Evolutionary conservation across 2,113 vertebrate species (phyloP), one percentile per base, ranked within the genome.

Genomic region (Xenopus laevis): DNA sequence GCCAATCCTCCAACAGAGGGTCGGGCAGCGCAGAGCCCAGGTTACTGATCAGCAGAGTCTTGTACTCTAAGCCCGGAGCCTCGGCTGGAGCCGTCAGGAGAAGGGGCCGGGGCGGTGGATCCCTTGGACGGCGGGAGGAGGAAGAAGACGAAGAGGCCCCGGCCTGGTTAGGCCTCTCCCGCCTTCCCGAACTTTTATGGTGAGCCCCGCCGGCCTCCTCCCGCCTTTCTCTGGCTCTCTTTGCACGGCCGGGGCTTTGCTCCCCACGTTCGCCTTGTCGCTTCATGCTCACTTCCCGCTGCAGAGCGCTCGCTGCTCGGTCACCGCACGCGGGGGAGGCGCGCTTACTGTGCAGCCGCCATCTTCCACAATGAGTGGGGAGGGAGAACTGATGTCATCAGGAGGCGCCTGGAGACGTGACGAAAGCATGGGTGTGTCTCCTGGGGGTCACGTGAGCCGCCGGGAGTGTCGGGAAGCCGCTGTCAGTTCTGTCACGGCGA

Each of bases 341-440:
- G 86, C 89, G 91, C 79, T 82, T 88, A 88, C 85, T 86, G 87
- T 83, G 80, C 83, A 81, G 88, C 89, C 93, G 95, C 95, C 95
- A 98, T 97, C 92, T 98, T 98, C 94, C 94, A 96, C 95, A 97
- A 97, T 94, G 94, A 94, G 93, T 86, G 86, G 83, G 83, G 83
- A 85, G 81, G 81, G 85, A 65, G 53, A n/a, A 17, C 66, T 30
- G 72, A 57, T 57, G 72, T 74, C 72, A 74, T 74, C 72, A 68
- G 57, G 21, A 17, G 57, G 72, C 72, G 72, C 53, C 72, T 71
- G 65, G 71, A 61, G 72, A 80, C 78, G 78, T 71, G 53, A 55
- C 53, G 53, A 18, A 17, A 46, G 63, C 16, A 20, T 1, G 78
- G 80, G 82, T 66, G 80, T 65, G 71, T n/a, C 18, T 69, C 15